Base-by-base conservation (phyloP, 1,140 invertebrate genomes). In the Aphelenchoides avenae region DNA sequence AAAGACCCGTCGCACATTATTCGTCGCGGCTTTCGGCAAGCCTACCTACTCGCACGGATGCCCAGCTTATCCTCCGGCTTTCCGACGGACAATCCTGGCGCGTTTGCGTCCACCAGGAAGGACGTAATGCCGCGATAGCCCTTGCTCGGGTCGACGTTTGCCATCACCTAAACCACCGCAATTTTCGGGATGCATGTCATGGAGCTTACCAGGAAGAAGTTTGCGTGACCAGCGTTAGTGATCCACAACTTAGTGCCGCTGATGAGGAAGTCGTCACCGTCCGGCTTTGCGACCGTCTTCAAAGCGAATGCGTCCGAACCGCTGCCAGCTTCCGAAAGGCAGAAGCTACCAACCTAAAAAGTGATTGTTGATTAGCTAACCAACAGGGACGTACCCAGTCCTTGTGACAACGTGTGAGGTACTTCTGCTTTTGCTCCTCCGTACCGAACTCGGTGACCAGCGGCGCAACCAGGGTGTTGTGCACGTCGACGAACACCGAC, bases 21-120 rank as follows among this genome's bases (percentile, higher is more conserved):
- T n/a, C n/a, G n/a, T n/a, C n/a, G n/a, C n/a, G n/a, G n/a, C n/a
- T n/a, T n/a, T n/a, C n/a, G n/a, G n/a, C n/a, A n/a, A n/a, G n/a
- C n/a, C n/a, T n/a, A n/a, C n/a, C n/a, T 87, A 1, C 65, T 70
- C 5, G 89, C 88, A 26, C 86, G 83, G 54, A 93, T 89, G 22
- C 90, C 90, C 22, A 93, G 80, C 79, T 97, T 97, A 58, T 91
- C 86, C 80, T 97, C 93, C 49, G 89, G 89, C 78, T 86, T 88
- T 3, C 56, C 66, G n/a, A 71, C n/a, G n/a, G n/a, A n/a, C n/a
- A n/a, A n/a, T n/a, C n/a, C n/a, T n/a, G n/a, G n/a, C 18, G 78
- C 79, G 37, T 79, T 80, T 30, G 75, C 67, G 47, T 85, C 84
- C 24, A 85, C 81, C 15, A 85, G 75, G 70, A 85, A 85, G 62